These are phyloP conservation scores for Euschistus heros DNA, from an alignment of 1,140 invertebrate genomes.

Conservation along the genomic window DNA sequence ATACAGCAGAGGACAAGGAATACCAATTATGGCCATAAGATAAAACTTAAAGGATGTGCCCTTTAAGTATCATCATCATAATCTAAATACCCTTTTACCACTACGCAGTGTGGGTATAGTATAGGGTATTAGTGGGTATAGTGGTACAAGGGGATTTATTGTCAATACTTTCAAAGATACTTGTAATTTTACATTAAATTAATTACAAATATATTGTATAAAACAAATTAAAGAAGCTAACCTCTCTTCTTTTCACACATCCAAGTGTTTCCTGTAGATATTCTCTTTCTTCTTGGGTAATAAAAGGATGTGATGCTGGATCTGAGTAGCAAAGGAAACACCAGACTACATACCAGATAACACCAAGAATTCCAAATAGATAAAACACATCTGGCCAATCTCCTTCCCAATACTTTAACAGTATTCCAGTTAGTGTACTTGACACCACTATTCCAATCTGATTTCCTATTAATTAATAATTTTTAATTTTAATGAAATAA, in stretches of 20 bases:
- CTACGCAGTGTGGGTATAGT: no score
- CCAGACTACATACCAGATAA: constrained; percentile 44
- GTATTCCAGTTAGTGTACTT: constrained; percentile 36
- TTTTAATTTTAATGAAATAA: neutral
- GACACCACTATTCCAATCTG: constrained; percentile 40
- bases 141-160: no score
- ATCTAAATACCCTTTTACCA: no score
- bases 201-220: no score
- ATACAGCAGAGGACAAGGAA: no score
- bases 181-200: no score
- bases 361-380: constrained; percentile 40
- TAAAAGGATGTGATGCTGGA: constrained; percentile 71
- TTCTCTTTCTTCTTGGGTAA: constrained; percentile 62
- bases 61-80: no score
- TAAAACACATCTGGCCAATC: constrained; percentile 48
- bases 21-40: no score
- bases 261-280: constrained; percentile 43
- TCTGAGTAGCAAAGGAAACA: constrained; percentile 59
- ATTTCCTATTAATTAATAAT: constrained; percentile 30
- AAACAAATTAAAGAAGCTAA: constrained; percentile 4
- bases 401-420: constrained; percentile 34
- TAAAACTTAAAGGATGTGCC: no score
- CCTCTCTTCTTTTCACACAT: constrained; percentile 29
- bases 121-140: no score
- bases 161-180: no score